Percentiles rank a stretch among this genome's conserved stretches.
Conservation (phyloP, 2,113 vertebrate genomes). For the Otocyon megalotis region DNA sequence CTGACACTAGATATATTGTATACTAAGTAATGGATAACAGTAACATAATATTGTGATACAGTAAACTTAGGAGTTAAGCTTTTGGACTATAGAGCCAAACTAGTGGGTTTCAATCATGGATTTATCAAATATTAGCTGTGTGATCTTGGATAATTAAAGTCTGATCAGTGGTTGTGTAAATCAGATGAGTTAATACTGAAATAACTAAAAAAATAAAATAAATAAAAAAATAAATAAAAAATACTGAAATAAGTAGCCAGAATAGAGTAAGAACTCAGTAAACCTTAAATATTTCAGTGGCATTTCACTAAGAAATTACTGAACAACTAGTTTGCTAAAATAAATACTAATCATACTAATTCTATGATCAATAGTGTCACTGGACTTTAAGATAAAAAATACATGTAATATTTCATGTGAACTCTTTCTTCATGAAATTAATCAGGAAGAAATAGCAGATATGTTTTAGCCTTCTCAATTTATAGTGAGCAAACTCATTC, state of each 20-base stretch:
- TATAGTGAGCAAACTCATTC: neutral
- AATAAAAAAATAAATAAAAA: too few relatives aligned
- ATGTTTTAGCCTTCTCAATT: neutral
- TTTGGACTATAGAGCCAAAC: fast-evolving
- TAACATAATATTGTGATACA: neutral
- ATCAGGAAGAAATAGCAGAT: neutral
- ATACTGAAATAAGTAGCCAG: neutral
- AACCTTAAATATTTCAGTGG: neutral
- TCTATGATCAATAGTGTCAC: neutral
- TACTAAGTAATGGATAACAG: neutral
- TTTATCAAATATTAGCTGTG: neutral
- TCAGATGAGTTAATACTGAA: neutral
- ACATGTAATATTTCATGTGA: neutral
- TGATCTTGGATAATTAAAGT: neutral
- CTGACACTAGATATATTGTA: neutral
- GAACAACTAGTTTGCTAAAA: neutral
- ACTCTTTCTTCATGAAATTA: neutral
- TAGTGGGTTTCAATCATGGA: neutral
- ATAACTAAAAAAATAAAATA: neutral
- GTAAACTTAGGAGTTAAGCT: neutral
- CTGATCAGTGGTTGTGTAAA: neutral
- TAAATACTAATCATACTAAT: neutral
- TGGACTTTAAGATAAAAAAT: neutral
- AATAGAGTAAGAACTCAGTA: neutral
- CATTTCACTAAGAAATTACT: neutral